Conservation (phyloP, 2,888 invertebrate species). For the Neocrepidodera transversa region DNA sequence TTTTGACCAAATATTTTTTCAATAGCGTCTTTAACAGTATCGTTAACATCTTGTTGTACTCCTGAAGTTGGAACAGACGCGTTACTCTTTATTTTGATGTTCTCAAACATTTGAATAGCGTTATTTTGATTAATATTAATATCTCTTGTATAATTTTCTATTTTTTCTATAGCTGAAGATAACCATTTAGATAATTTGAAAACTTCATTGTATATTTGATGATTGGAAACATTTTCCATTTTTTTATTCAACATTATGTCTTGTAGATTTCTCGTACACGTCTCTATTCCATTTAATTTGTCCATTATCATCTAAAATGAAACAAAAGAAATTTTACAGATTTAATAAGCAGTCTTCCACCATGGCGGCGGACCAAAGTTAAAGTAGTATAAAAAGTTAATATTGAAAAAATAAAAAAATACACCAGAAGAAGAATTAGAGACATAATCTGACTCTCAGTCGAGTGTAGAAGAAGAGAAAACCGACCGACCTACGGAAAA, state of each 20-base stretch:
- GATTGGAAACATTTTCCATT: constrained; percentile 20
- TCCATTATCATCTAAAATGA: constrained; percentile 28
- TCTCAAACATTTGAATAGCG: constrained; percentile 13
- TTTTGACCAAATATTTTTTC: constrained; percentile 29
- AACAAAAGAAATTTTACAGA: no score
- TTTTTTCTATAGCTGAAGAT: constrained; percentile 6
- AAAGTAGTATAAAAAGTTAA: no score
- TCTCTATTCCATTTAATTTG: constrained; percentile 33
- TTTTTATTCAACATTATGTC: not conserved
- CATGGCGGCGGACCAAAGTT: no score
- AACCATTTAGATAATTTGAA: constrained; percentile 23
- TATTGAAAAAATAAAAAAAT: no score
- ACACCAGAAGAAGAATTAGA: no score
- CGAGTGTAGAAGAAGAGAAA: no score
- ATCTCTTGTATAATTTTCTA: constrained; percentile 19
- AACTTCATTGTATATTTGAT: constrained; percentile 27
- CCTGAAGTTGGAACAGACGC: not conserved
- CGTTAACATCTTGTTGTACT: constrained; percentile 11
- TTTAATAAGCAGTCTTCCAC: no score
- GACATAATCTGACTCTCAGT: no score
- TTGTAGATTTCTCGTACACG: constrained; percentile 6
- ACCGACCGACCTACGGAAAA: no score
- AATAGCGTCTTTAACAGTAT: constrained; percentile 21
- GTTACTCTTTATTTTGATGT: constrained; percentile 12
- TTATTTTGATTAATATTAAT: constrained; percentile 18